Evolutionary conservation across 2,797 vertebrate genomes (phyloP).

Genomic region (Aselliscus stoliczkanus): DNA sequence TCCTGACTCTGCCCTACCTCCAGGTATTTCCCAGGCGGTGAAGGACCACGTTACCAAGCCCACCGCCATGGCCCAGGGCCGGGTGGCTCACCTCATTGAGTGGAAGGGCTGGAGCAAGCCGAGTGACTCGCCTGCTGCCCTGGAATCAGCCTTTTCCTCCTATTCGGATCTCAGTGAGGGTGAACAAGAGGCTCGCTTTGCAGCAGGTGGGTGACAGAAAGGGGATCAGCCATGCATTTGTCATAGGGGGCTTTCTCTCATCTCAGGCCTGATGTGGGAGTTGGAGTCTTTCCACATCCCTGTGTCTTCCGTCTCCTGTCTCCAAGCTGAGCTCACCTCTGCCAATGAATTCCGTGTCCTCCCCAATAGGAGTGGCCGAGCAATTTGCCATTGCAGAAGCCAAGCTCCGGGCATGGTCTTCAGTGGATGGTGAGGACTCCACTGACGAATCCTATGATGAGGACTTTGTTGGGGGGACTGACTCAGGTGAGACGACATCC

Average conservation of each 20-base stretch:
- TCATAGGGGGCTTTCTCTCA: not conserved
- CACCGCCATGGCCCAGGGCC: conserved; percentile 97
- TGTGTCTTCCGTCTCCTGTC: not conserved
- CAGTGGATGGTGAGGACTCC: conserved; percentile 94
- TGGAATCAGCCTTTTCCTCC: conserved; percentile 94
- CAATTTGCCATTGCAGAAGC: conserved; percentile 98
- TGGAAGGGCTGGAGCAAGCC: conserved; percentile 99
- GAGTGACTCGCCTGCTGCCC: conserved; percentile 88
- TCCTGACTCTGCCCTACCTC: not conserved
- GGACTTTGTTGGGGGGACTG: conserved; percentile 88
- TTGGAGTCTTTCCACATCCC: not conserved
- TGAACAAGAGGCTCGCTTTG: conserved; percentile 97
- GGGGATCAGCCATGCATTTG: rapidly evolving
- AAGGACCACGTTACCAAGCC: conserved; percentile 99
- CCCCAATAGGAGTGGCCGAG: conserved; percentile 89
- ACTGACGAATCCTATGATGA: conserved; percentile 97
- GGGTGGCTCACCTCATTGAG: conserved; percentile 96
- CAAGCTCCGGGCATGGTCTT: conserved; percentile 98
- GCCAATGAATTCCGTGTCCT: not conserved
- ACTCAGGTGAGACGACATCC: conserved; percentile 81
- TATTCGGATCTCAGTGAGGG: conserved; percentile 97
- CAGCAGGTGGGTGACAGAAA: conserved; percentile 85
- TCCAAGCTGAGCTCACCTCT: not conserved
- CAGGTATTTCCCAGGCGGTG: conserved; percentile 98
- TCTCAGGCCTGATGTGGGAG: not conserved